Base-by-base conservation (phyloP, 2,797 vertebrate species). In the Silurus aristotelis region DNA sequence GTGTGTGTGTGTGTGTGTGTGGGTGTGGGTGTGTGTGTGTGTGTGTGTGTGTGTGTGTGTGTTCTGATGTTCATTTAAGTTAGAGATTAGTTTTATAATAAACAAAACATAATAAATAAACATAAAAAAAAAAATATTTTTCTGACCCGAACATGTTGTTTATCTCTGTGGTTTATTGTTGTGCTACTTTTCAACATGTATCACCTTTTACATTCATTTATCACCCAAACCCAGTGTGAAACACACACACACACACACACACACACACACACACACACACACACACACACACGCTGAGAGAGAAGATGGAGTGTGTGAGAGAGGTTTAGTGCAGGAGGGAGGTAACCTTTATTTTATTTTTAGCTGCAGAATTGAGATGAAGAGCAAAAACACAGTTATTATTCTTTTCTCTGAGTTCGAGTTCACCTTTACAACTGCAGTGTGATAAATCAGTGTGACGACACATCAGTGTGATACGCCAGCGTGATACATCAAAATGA, bases 331-430 rank as follows among this genome's bases (percentile, higher is more conserved):
- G 90, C 91, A 91, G 92, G 88, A 84, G 92, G 88, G 91, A 93
- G 90, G 91, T 92, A 93, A 90, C 92, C 92, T 90, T 92, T 88
- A 91, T 93, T 90, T 92, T 94, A 94, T 94, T 94, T 94, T 94
- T 94, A 94, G 93, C 91, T 71, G 79, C 88, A 89, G 86, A 61
- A 90, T 90, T 90, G 88, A 91, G 90, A 92, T 85, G 81, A 85
- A 91, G 90, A 91, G 89, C 85, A 86, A 87, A 73, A 92, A 91
- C 89, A 89, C 90, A 89, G 90, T 89, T 92, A 88, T 87, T 85
- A 87, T 87, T 25, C 46, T 84, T 87, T 85, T 87, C 56, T 88
- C 87, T 55, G 83, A 77, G 64, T 80, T 87, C 76, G 70, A 68
- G 68, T 66, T 87, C 80, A 87, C 86, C 85, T 89, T 77, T 75